Conservation (phyloP, 2,888 invertebrate genomes). For the Baccha elongata region DNA sequence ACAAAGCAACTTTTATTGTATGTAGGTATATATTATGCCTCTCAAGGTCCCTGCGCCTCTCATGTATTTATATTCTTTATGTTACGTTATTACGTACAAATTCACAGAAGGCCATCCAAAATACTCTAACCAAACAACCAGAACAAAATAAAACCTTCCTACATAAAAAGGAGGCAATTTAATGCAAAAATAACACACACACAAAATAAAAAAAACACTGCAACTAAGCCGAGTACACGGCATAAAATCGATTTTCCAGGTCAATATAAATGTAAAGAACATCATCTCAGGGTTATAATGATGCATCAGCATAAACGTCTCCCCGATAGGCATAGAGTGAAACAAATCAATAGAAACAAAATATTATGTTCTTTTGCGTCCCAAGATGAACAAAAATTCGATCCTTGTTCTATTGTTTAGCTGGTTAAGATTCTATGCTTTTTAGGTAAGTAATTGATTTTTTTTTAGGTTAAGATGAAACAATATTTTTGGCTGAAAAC, state of each 20-base stretch:
- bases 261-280: constrained; percentile 41
- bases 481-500: too few relatives aligned
- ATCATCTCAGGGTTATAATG: constrained; percentile 35
- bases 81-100: constrained; percentile 12
- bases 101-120: constrained; percentile 52
- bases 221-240: constrained; percentile 43
- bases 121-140: constrained; percentile 5
- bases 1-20: constrained; percentile 10
- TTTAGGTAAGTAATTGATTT: too few relatives aligned
- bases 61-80: constrained; percentile 32
- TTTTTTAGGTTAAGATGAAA: too few relatives aligned
- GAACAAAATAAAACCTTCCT: background rate
- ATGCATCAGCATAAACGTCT: constrained; percentile 18
- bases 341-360: constrained; percentile 55
- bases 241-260: constrained; percentile 69
- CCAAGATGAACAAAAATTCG: background rate
- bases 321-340: background rate
- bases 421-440: too few relatives aligned
- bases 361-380: background rate
- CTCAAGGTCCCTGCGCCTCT: constrained; percentile 58
- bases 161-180: constrained; percentile 9
- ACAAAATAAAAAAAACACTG: background rate
- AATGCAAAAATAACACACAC: constrained; percentile 16
- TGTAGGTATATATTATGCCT: background rate
- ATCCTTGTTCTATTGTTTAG: constrained; percentile 5